Conservation (phyloP, 1,140 invertebrate genomes). For the Lithobius niger region DNA sequence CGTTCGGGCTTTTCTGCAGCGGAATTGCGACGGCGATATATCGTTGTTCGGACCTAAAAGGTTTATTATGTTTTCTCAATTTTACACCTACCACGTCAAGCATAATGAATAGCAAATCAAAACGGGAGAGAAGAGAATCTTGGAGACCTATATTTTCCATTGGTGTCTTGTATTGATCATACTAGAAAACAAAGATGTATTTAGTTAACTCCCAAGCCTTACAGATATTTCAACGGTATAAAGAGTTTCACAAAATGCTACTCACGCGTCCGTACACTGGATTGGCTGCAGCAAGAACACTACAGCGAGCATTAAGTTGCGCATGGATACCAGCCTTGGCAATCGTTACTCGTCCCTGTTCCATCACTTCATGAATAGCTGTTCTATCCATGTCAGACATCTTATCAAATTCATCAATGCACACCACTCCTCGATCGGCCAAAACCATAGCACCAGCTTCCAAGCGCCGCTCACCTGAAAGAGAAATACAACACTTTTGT, state of each 20-base stretch:
- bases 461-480: conserved; percentile 7
- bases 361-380: conserved; percentile 98
- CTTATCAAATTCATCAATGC: conserved; percentile 99
- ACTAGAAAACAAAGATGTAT: conserved; percentile 49
- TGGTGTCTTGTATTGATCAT: conserved; percentile 96
- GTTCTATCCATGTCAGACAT: conserved; percentile 99
- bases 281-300: conserved; percentile 96
- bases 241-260: too few relatives aligned
- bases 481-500: too few relatives aligned
- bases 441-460: conserved; percentile 99
- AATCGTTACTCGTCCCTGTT: conserved; percentile 90
- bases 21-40: too few relatives aligned
- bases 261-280: conserved; percentile 90
- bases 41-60: too few relatives aligned
- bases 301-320: conserved; percentile 92
- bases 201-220: too few relatives aligned
- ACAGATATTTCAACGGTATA: too few relatives aligned
- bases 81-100: conserved; percentile 52
- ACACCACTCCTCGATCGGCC: conserved; percentile 93
- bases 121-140: conserved; percentile 95
- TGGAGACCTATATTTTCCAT: conserved; percentile 99
- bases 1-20: too few relatives aligned
- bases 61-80: neutral
- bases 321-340: conserved; percentile 98
- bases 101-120: conserved; percentile 96